Conservation (phyloP, 2,888 invertebrate genomes). For the Neoitamus cyanurus region DNA sequence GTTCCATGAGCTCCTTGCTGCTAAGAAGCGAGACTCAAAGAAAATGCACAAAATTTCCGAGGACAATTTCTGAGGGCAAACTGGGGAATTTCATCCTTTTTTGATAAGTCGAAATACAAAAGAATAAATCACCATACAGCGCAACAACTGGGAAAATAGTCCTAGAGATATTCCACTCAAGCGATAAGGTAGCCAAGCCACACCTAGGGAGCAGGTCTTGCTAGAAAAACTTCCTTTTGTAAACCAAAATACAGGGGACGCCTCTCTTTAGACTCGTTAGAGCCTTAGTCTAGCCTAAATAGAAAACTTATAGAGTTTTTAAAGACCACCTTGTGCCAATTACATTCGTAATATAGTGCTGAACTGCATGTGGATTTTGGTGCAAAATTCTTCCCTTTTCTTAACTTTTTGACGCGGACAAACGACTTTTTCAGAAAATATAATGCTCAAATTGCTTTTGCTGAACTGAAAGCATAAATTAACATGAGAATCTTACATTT, state of each 20-base stretch:
- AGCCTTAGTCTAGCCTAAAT: constrained; percentile 4
- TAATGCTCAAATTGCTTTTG: neutral
- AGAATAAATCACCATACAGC: neutral
- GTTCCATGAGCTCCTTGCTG: constrained; percentile 9
- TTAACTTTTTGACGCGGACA: neutral
- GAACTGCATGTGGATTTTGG: constrained; percentile 6
- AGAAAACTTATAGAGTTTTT: constrained; percentile 37
- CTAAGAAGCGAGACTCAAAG: neutral
- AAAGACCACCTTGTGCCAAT: constrained; percentile 41
- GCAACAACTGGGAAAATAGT: neutral
- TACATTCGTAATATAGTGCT: constrained; percentile 13
- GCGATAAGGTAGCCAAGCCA: neutral
- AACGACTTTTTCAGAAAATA: neutral
- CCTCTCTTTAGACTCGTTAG: constrained; percentile 22
- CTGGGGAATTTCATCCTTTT: constrained; percentile 3
- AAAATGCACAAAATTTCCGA: neutral
- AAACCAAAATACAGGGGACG: constrained; percentile 2
- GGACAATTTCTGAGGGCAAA: neutral
- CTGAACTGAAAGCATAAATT: neutral
- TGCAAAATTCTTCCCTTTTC: neutral
- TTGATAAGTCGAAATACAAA: neutral
- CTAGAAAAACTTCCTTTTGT: neutral
- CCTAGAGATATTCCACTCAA: constrained; percentile 1
- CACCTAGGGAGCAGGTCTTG: neutral
- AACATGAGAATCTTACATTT: neutral